Evolutionary conservation across 1,140 invertebrate genomes (phyloP).

Genomic region (Brachionus plicatilis): DNA sequence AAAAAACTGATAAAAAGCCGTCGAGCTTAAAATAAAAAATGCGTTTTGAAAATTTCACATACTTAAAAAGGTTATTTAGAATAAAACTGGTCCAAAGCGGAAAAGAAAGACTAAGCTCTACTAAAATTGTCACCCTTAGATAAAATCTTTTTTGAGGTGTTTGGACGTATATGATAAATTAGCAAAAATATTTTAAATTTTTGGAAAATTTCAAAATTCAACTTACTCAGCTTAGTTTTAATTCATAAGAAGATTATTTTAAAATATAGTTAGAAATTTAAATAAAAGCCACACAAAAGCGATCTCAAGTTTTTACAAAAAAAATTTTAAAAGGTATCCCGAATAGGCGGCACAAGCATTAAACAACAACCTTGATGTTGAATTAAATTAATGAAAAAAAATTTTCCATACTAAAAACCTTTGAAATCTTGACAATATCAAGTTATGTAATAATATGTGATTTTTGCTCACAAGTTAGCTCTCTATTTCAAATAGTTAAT

Average conservation of each 20-base stretch:
- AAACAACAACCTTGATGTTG: neutral
- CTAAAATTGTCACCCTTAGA: neutral
- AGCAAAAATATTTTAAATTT: neutral
- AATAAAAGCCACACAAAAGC: neutral
- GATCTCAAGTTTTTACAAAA: neutral
- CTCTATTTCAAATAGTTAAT: neutral
- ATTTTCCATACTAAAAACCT: neutral
- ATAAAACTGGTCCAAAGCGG: neutral
- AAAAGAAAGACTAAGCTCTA: neutral
- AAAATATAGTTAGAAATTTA: neutral
- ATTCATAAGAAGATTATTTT: neutral
- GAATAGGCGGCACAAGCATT: neutral
- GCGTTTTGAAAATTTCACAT: neutral
- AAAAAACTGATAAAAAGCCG: neutral
- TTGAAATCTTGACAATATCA: neutral
- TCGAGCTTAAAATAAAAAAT: neutral
- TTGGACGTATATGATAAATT: neutral
- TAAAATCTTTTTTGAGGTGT: neutral
- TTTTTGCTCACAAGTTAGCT: neutral
- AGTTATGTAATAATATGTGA: conserved; percentile 1
- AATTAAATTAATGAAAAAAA: neutral
- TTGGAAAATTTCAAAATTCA: neutral
- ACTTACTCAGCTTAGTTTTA: neutral
- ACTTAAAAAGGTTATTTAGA: neutral
- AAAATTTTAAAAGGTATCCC: neutral